phyloP scores from a whole-genome alignment of 1,140 invertebrate genomes.

The Pygmarrhopalites habei region DNA sequence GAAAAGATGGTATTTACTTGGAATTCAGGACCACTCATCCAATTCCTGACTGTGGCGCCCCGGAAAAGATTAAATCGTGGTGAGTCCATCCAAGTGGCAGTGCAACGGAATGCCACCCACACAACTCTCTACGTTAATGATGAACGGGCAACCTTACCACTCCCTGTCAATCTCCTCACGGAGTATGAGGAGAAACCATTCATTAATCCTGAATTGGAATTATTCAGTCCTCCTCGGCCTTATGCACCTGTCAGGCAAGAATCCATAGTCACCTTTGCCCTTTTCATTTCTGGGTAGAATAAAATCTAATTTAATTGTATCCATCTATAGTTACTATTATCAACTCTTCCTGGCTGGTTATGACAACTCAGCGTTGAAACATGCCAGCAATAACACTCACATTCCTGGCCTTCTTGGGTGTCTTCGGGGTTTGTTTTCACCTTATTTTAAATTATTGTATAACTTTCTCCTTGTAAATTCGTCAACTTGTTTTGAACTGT shows the following conservation, averaged over 20 bases:
- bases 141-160: conserved; percentile 60
- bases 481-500: neutral
- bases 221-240: conserved; percentile 72
- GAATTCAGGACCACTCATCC: conserved; percentile 67
- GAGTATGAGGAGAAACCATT: conserved; percentile 74
- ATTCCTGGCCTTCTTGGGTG: conserved; percentile 70
- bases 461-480: conserved; percentile 62
- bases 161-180: conserved; percentile 60
- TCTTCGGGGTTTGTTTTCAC: conserved; percentile 79
- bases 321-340: conserved; percentile 80
- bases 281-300: no score
- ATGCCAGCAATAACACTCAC: conserved; percentile 9
- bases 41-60: conserved; percentile 43
- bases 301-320: no score
- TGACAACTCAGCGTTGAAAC: conserved; percentile 47
- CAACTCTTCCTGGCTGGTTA: conserved; percentile 77
- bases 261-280: no score
- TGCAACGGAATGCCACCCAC: conserved; percentile 60
- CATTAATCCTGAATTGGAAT: conserved; percentile 74
- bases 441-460: conserved; percentile 60
- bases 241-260: conserved; percentile 71
- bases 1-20: conserved; percentile 71
- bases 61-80: conserved; percentile 58
- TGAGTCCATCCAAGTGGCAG: conserved; percentile 74
- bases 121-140: conserved; percentile 79